Evolutionary conservation across 2,888 invertebrate species (phyloP), one percentile per base, ranked within the genome.

Genomic region (Dinocampus coccinellae): DNA sequence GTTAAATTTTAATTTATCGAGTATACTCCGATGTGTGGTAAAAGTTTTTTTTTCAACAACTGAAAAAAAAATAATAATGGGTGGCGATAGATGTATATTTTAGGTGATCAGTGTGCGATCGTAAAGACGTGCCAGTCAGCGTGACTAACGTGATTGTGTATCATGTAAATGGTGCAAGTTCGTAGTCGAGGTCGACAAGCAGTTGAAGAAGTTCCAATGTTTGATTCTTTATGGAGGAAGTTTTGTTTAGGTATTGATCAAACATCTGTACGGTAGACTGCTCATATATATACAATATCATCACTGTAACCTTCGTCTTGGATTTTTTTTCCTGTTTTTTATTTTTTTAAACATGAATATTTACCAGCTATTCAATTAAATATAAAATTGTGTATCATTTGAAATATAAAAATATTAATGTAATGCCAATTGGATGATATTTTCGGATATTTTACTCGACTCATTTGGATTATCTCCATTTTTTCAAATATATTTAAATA

Each of bases 181-280:
- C 26, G 53, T 69, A 69, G 58, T 58, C 58, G 72, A 69, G 55
- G 60, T 70, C 62, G 69, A 61, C 42, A 33, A 22, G 26, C 34
- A 58, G 24, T 42, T 39, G 39, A 58, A 24, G 26, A 65, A 68
- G 64, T 52, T 22, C 34, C 57, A 55, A 36, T 66, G 69, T 72
- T 72, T 64, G 62, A 66, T 73, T 73, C 68, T 61, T 55, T 55
- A 66, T 60, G 52, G 47, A 68, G 60, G 69, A 72, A 74, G 64
- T 69, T 73, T 73, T 69, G 57, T 42, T 16, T 4, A 34, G 13
- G 13, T 75, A 77, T 77, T 70, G 77, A 77, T 73, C 77, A 75
- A 75, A 77, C 74, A 58, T 60, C 26, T 57, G 29, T 42, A 36
- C 57, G 62, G 55, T 53, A 42, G 16, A 20, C 11, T 39, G 11